Base-by-base conservation (phyloP, 2,888 invertebrate genomes). In the Shargacucullia verbasci region DNA sequence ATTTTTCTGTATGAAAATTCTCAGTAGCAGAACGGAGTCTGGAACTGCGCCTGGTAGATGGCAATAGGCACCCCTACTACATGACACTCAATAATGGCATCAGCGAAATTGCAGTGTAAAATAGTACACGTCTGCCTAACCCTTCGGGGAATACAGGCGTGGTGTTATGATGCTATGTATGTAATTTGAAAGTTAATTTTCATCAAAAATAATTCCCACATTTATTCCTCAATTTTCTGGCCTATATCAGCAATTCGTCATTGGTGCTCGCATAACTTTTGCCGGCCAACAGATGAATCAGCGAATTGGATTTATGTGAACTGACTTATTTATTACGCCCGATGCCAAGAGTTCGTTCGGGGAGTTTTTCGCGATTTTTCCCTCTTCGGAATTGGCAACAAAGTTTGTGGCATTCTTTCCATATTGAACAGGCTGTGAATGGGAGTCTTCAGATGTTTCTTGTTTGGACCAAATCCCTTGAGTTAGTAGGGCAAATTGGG, bases 261-360 rank as follows among this genome's bases (percentile, higher is more conserved):
- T 82, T 77, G 74, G 69, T 62, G 66, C 66, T 65, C 67, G 78
- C 85, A 84, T 89, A 87, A 88, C 83, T 88, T 88, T 86, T 78
- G 73, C 62, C 43, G 59, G 67, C 68, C 71, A 84, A 82, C 85
- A 81, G 83, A 83, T 82, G 86, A 88, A 83, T 87, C 84, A 86
- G 84, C 85, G 79, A 76, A 80, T 81, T 67, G 67, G 79, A 88
- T 90, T 89, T 90, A 89, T 88, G 79, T 67, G 71, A 79, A 76
- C 79, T 79, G 73, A 81, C 81, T 83, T 80, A 79, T 74, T 77
- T 78, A 78, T 73, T 68, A 54, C 66, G 47, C 33, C 38, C 54
- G 47, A 46, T 27, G 34, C 40, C 45, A 47, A 59, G 59, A 54
- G 37, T 68, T 68, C 52, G 43, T 59, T 47, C 35, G 37, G 14